Base-by-base conservation (phyloP, 2,113 vertebrate species). In the Poicephalus gulielmi region DNA sequence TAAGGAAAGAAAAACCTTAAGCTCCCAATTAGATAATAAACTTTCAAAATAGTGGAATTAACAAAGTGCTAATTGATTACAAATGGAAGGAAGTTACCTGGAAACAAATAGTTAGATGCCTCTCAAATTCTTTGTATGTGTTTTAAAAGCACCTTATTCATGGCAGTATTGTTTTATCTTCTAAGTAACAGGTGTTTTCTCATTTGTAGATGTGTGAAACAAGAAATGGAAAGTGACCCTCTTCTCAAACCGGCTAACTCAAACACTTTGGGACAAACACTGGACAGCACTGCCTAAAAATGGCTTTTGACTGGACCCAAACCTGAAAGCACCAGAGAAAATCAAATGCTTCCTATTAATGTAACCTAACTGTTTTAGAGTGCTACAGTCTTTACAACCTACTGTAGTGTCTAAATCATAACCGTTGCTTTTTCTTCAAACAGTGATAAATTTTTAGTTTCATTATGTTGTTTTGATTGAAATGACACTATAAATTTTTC, bases 241-340 rank as follows among this genome's bases (percentile, higher is more conserved):
- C 97, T 98, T 96, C 98, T 98, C 96, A 98, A 98, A 98, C 98
- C 98, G 98, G 98, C 99, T 98, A 98, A 98, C 97, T 98, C 98
- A 97, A 98, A 98, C 98, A 98, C 98, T 98, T 97, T 98, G 98
- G 98, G 98, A 98, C 98, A 99, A 98, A 98, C 98, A 97, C 98
- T 99, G 98, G 99, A 99, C 92, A 98, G 98, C 98, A 98, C 98
- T 79, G 97, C 98, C 96, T 98, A 98, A 98, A 98, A 86, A 47
- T 97, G 97, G 97, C 97, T 95, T 96, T 97, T 90, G 95, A 97
- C 88, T 75, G 96, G 97, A 98, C 96, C 96, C 95, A 95, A 95
- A 97, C 96, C 97, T 85, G 73, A 98, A 98, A 99, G 99, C 99
- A 99, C 98, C 98, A 98, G 98, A 99, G 98, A 98, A 99, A 99